These are phyloP conservation scores for Chlorops oryzae DNA, from an alignment of 1,140 invertebrate species.

Conservation along the genomic window DNA sequence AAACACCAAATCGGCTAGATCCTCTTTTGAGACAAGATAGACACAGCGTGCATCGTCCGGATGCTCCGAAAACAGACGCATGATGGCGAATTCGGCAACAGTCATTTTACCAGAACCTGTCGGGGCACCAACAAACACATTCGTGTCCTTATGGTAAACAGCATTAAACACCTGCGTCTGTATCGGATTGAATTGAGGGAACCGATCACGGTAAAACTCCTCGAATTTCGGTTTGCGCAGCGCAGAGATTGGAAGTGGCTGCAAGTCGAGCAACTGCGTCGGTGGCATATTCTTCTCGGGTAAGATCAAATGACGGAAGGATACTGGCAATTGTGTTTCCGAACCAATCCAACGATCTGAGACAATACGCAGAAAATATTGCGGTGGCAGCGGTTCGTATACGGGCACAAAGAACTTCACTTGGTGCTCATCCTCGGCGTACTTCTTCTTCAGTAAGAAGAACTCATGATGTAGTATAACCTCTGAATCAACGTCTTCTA, in stretches of 20 bases:
- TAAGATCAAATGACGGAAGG: conserved; percentile 93
- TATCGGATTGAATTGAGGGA: conserved; percentile 96
- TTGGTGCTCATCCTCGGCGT: conserved; percentile 88
- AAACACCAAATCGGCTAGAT: conserved; percentile 86
- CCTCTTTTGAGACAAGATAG: conserved; percentile 88
- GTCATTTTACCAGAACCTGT: conserved; percentile 96
- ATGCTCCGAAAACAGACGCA: conserved; percentile 77
- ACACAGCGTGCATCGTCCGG: conserved; percentile 71
- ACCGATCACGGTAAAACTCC: conserved; percentile 74
- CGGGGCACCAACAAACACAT: conserved; percentile 96
- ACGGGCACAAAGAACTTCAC: conserved; percentile 98
- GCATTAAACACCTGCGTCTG: conserved; percentile 99
- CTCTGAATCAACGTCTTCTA: conserved; percentile 97
- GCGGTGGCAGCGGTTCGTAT: conserved; percentile 95
- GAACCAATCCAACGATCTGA: conserved; percentile 82
- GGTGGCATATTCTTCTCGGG: conserved; percentile 98
- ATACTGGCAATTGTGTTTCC: conserved; percentile 94
- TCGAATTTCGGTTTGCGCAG: conserved; percentile 81
- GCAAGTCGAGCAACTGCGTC: conserved; percentile 95
- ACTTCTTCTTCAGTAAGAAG: conserved; percentile 94
- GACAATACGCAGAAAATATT: conserved; percentile 88
- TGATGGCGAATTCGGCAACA: conserved; percentile 93
- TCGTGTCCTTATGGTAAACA: conserved; percentile 97
- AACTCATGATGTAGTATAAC: conserved; percentile 95
- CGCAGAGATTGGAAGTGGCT: conserved; percentile 86